phyloP scores from a whole-genome alignment of 2,797 vertebrate species.

The Discoglossus pictus region DNA sequence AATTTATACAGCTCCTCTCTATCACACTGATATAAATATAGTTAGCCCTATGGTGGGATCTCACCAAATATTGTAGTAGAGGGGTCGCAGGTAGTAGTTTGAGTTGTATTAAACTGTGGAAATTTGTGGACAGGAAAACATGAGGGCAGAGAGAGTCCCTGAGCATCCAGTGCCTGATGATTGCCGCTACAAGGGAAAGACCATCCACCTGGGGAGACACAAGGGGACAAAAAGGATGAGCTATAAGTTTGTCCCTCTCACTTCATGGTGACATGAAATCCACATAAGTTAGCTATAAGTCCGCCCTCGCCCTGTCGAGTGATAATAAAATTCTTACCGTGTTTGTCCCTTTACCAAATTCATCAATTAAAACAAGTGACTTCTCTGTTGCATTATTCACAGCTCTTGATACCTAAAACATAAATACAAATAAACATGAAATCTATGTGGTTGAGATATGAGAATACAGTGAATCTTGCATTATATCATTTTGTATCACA shows the following conservation, averaged over 20 bases:
- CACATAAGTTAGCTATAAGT: too few species aligned
- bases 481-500: too few species aligned
- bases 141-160: constrained; percentile 80
- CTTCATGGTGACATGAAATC: not conserved
- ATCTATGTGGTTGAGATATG: too few species aligned
- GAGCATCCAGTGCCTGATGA: constrained; percentile 83
- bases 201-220: constrained; percentile 79
- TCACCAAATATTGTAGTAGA: constrained; percentile 83
- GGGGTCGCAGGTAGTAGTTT: constrained; percentile 79
- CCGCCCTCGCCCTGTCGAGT: not conserved
- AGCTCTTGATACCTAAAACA: constrained; percentile 84
- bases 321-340: constrained; percentile 75
- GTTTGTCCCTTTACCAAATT: constrained; percentile 98
- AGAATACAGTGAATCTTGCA: too few species aligned
- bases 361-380: constrained; percentile 93
- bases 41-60: not conserved
- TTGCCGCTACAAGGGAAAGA: constrained; percentile 86
- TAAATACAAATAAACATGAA: not conserved
- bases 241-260: not conserved
- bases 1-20: too few species aligned
- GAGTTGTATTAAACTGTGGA: constrained; percentile 89
- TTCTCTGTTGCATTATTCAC: constrained; percentile 86
- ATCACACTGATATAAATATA: too few species aligned
- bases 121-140: constrained; percentile 90
- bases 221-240: not conserved